Percentiles rank a stretch among this genome's conserved stretches.
These are phyloP conservation scores for Euborellia annulipes DNA, from an alignment of 1,140 invertebrate genomes.

Conservation along the genomic window DNA sequence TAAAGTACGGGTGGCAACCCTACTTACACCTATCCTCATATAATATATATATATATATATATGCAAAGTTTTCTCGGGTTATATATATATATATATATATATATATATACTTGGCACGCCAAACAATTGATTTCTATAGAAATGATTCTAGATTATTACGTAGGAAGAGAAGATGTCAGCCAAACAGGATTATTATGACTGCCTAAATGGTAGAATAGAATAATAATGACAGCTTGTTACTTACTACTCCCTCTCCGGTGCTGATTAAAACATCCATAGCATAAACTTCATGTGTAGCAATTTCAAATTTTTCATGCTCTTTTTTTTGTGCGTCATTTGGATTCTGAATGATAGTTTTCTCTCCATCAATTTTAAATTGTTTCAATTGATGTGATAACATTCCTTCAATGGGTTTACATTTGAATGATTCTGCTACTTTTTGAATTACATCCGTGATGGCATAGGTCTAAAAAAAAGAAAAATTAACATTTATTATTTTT, in stretches of 20 bases:
- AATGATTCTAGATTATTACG: too few relatives aligned
- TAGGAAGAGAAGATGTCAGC: too few relatives aligned
- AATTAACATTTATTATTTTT: too few relatives aligned
- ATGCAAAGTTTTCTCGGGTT: too few relatives aligned
- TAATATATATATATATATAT: too few relatives aligned
- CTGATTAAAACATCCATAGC: constrained; percentile 95
- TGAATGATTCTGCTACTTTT: constrained; percentile 80
- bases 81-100: too few relatives aligned
- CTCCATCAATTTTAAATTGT: constrained; percentile 93
- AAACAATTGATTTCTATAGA: too few relatives aligned
- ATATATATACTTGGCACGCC: too few relatives aligned
- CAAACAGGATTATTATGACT: too few relatives aligned
- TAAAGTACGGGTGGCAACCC: too few relatives aligned
- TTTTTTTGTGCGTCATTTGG: constrained; percentile 94
- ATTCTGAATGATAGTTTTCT: constrained; percentile 98
- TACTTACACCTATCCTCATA: too few relatives aligned
- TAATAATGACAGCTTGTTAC: constrained; percentile 14
- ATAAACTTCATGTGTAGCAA: constrained; percentile 96
- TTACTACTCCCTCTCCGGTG: constrained; percentile 71
- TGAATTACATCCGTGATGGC: constrained; percentile 84
- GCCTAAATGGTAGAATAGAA: too few relatives aligned
- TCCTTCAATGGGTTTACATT: constrained; percentile 96
- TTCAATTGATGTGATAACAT: constrained; percentile 97
- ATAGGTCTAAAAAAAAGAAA: constrained; percentile 54
- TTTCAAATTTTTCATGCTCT: constrained; percentile 92